Conservation (phyloP, 1,140 invertebrate species). For the Delia radicum region DNA sequence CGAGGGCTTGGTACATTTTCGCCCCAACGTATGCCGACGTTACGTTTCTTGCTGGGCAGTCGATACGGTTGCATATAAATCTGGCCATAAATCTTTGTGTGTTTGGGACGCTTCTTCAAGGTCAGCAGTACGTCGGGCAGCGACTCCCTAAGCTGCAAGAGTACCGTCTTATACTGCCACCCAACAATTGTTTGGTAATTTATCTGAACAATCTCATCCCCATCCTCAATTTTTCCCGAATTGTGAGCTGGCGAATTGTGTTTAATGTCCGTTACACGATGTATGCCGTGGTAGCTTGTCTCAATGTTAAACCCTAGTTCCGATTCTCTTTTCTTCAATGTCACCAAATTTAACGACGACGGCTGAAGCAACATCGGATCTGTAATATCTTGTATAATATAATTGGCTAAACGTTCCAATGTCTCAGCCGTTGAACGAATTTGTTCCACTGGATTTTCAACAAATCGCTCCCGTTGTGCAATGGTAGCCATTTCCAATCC, state of each 20-base stretch:
- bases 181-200: constrained; percentile 92
- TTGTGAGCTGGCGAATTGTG: constrained; percentile 81
- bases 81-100: constrained; percentile 80
- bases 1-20: constrained; percentile 68
- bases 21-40: constrained; percentile 63
- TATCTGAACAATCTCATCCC: constrained; percentile 91
- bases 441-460: constrained; percentile 68
- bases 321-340: constrained; percentile 79
- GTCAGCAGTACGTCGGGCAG: constrained; percentile 79
- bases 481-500: constrained; percentile 83
- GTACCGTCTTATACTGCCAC: constrained; percentile 82
- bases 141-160: constrained; percentile 74
- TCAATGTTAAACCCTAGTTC: constrained; percentile 81
- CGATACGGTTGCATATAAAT: constrained; percentile 79
- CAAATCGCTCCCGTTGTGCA: constrained; percentile 83
- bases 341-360: constrained; percentile 80
- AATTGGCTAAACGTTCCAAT: constrained; percentile 77
- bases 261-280: constrained; percentile 78
- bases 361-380: constrained; percentile 89
- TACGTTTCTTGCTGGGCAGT: constrained; percentile 72
- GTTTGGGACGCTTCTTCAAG: constrained; percentile 79
- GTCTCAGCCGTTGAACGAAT: constrained; percentile 71
- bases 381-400: constrained; percentile 81
- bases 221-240: constrained; percentile 86
- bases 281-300: constrained; percentile 81